These are phyloP conservation scores for Anguilla obscura DNA, from an alignment of 2,797 vertebrate species.

Conservation along the genomic window DNA sequence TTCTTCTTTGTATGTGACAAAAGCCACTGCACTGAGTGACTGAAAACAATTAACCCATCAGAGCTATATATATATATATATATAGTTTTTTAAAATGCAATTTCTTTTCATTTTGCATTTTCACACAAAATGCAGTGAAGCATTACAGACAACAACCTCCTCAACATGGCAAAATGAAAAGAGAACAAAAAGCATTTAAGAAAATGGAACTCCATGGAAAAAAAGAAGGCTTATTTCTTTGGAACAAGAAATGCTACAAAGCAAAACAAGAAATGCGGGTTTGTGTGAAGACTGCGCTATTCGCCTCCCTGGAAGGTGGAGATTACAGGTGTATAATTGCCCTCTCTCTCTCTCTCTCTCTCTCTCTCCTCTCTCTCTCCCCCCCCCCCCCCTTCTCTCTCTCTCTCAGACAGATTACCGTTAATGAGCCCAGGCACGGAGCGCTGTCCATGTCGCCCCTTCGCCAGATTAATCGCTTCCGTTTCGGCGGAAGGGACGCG, in stretches of 20 bases:
- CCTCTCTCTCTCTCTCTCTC: neutral
- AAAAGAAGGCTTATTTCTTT: neutral
- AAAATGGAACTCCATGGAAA: neutral
- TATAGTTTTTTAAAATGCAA: neutral
- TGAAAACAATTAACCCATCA: neutral
- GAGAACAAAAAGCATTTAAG: neutral
- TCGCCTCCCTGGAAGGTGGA: neutral
- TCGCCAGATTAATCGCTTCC: neutral
- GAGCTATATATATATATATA: neutral
- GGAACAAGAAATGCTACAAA: neutral
- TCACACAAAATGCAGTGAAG: neutral
- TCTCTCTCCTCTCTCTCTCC: neutral
- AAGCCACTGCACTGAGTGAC: neutral
- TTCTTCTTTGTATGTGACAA: too few species aligned
- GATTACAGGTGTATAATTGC: constrained; percentile 11
- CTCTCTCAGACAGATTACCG: neutral
- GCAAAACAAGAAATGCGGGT: neutral
- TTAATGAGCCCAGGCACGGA: neutral
- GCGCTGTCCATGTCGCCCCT: neutral
- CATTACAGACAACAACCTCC: neutral
- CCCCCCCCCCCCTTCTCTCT: neutral
- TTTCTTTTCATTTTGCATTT: neutral
- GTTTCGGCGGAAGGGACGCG: neutral
- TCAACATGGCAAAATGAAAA: neutral
- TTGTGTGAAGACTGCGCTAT: neutral